Evolutionary conservation across 2,113 vertebrate genomes (phyloP).

Genomic region (Herpailurus yagouaroundi): DNA sequence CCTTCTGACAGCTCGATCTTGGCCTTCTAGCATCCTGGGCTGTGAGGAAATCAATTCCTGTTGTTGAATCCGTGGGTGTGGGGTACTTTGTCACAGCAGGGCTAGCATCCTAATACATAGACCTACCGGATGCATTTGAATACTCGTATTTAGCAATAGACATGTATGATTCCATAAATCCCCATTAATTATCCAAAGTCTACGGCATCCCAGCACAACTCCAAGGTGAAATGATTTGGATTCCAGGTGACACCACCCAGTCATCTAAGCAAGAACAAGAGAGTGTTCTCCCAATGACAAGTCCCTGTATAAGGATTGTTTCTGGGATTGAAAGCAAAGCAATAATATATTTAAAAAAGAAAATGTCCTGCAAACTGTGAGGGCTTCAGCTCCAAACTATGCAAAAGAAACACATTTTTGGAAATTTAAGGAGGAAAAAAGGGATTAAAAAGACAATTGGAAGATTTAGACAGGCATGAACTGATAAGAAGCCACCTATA

Average conservation of each 20-base stretch:
- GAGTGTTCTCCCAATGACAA: neutral
- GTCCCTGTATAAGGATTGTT: neutral
- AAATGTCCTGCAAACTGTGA: neutral
- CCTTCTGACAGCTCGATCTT: neutral
- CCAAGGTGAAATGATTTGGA: neutral
- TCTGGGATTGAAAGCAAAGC: neutral
- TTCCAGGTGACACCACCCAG: neutral
- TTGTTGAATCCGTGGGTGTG: neutral
- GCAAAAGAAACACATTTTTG: neutral
- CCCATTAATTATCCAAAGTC: neutral
- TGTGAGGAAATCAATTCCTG: neutral
- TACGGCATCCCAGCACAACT: neutral
- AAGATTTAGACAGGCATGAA: neutral
- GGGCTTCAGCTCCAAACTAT: neutral
- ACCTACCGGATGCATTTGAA: neutral
- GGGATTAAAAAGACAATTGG: neutral
- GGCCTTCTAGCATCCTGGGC: no score
- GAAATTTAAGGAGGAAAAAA: neutral
- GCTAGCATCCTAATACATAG: neutral
- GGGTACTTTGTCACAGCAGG: neutral
- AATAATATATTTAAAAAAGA: neutral
- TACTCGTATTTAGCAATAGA: neutral
- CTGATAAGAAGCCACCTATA: neutral
- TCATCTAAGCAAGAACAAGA: neutral
- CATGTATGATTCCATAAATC: neutral